Evolutionary conservation across 2,888 invertebrate species (phyloP).

Genomic region (Bombylius discolor): DNA sequence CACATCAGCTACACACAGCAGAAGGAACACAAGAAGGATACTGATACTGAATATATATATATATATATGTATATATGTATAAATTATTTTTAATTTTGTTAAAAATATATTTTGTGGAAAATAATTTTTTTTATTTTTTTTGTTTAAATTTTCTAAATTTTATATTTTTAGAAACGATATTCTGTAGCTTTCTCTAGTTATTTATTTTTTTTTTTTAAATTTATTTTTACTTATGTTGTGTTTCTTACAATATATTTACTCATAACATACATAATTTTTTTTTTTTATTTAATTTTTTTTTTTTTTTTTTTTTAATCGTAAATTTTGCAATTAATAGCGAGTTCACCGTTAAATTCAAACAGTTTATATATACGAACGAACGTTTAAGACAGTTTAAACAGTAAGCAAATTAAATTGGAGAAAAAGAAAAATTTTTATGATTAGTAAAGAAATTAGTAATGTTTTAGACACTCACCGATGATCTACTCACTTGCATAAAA

Average conservation of each 20-base stretch:
- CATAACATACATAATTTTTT: too few relatives aligned
- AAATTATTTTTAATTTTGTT: not conserved
- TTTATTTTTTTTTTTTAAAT: too few relatives aligned
- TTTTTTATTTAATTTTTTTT: too few relatives aligned
- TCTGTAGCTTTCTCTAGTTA: too few relatives aligned
- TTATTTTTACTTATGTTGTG: too few relatives aligned
- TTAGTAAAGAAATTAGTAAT: conserved; percentile 36
- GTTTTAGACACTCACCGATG: conserved; percentile 38
- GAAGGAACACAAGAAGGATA: conserved; percentile 3
- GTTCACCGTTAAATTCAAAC: too few relatives aligned
- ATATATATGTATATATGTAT: not conserved
- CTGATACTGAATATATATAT: conserved; percentile 3
- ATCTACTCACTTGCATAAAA: conserved; percentile 41
- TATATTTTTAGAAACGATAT: too few relatives aligned
- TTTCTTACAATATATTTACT: too few relatives aligned
- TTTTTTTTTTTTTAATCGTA: too few relatives aligned
- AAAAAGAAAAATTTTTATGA: conserved; percentile 33
- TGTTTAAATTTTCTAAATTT: too few relatives aligned
- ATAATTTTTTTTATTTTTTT: conserved; percentile 12
- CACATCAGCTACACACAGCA: not conserved
- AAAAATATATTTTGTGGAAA: not conserved
- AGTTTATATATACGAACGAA: not conserved
- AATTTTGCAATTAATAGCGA: too few relatives aligned
- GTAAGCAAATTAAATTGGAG: conserved; percentile 24
- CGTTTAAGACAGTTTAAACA: not conserved